Conservation (phyloP, 37 sponge, comb jelly and placozoan genomes). For the Sycon ciliatum region DNA sequence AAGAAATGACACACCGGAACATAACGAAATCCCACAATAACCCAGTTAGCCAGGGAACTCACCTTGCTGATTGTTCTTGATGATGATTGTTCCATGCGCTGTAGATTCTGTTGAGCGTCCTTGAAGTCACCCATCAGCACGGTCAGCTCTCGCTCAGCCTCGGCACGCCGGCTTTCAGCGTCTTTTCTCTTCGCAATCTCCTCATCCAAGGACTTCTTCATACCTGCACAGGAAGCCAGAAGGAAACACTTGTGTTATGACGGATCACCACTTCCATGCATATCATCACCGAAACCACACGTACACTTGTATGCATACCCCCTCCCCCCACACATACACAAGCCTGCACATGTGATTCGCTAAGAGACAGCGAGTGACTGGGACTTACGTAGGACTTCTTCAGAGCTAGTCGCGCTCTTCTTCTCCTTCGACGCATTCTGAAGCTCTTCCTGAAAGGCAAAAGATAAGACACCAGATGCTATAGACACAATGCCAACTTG, state of each 20-base stretch:
- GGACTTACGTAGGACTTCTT: too few species aligned
- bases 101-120: slow-evolving; percentile 25
- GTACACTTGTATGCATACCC: too few species aligned
- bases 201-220: slow-evolving; percentile 28
- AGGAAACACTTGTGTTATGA: not conserved
- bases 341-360: not conserved
- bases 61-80: not conserved
- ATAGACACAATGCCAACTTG: too few species aligned
- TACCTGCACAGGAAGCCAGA: not conserved
- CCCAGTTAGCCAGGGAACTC: not conserved
- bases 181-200: slow-evolving; percentile 28
- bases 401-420: too few species aligned
- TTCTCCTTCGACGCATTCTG: too few species aligned
- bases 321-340: slow-evolving; percentile 27
- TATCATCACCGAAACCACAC: not conserved
- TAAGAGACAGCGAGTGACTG: too few species aligned
- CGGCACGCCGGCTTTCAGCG: slow-evolving; percentile 25
- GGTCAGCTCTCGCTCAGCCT: slow-evolving; percentile 36
- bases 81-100: slow-evolving; percentile 17
- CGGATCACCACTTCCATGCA: too few species aligned
- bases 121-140: slow-evolving; percentile 50
- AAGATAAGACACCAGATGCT: too few species aligned
- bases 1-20: not conserved
- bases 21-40: not conserved
- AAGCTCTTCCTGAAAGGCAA: too few species aligned